Base-by-base conservation (phyloP, 1,140 invertebrate species). In the Drosophila micromelanica region DNA sequence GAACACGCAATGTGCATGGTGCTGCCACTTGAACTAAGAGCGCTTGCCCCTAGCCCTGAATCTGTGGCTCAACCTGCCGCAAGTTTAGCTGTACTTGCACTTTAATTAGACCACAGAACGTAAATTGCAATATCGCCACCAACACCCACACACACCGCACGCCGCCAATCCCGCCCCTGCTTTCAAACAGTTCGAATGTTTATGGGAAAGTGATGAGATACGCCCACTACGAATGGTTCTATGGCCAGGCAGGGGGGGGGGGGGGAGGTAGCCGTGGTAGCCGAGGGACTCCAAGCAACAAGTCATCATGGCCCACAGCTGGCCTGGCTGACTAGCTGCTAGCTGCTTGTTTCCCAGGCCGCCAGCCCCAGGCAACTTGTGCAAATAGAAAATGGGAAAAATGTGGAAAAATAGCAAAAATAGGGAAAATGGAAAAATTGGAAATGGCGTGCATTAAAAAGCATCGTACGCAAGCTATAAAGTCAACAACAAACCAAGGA, bases 51-150 rank as follows among this genome's bases (percentile, higher is more conserved):
- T 27, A 61, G 17, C 12, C 23, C 43, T 51, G 43, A 62, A 61
- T 42, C 40, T 17, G 37, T 11, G 43, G 59, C 59, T 60, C 56
- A 78, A 78, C 69, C 78, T 75, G 68, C 82, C 73, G 78, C 84
- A 84, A 77, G 79, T 79, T 89, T 69, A 73, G 78, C 77, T 89
- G 79, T 89, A 72, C 56, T 87, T 90, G 79, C 84, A 87, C 84
- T 87, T 87, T 87, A 87, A 87, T 87, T 87, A 87, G 82, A 87
- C 82, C 82, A 71, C 84, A 87, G 82, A 81, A 89, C 84, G 84
- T 89, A 87, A 89, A 87, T 89, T 89, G 84, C 85, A 89, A 84
- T 89, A 87, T 87, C 61, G 70, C 70, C 70, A 63, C 60, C 27
- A 37, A 43, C 49, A 9, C 6, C 32, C 6, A 2, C 7, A 8